Base-by-base conservation (phyloP, 2,113 vertebrate species). In the Hippocampus barbouri region DNA sequence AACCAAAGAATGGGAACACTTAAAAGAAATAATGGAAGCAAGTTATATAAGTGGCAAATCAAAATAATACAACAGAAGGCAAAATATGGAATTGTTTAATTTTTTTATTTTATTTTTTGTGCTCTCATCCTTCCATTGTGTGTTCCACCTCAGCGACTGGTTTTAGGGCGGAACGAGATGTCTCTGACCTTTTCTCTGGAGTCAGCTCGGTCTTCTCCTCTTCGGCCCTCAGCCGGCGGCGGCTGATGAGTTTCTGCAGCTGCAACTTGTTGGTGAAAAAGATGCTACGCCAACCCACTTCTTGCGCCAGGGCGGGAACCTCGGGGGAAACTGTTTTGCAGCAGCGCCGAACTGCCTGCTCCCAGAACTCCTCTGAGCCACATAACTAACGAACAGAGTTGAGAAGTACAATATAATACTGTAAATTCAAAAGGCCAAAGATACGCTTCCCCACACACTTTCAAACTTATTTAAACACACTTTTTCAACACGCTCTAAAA, bases 201-300 rank as follows among this genome's bases (percentile, higher is more conserved):
- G 69, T 73, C 2, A 66, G 61, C 69, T 75, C 54, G 9, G 18
- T 54, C 18, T 63, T 25, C 51, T 73, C 62, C 47, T 75, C 71
- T 41, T 81, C 38, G 0, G 38, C 11, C 68, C 60, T 86, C 40
- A 89, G 79, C 43, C 76, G 89, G 69, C 84, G 90, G 76, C 85
- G 92, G 47, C 76, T 85, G 68, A 94, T 91, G 60, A 91, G 82
- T 79, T 88, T 91, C 91, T 94, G 94, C 16, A 94, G 91, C 74
- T 94, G 93, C 27, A 94, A 78, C 75, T 91, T 93, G 82, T 87
- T 91, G 77, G 93, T 93, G 78, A 94, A 95, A 85, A 94, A 96
- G 59, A 95, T 62, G 40, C 73, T 69, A 45, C 91, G 93, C 94
- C 94, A 97, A 72, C 94, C 93, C 23, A 89, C 40, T 14, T 93